These are phyloP conservation scores for Thera obeliscata DNA, from an alignment of 2,888 invertebrate species.

Conservation along the genomic window DNA sequence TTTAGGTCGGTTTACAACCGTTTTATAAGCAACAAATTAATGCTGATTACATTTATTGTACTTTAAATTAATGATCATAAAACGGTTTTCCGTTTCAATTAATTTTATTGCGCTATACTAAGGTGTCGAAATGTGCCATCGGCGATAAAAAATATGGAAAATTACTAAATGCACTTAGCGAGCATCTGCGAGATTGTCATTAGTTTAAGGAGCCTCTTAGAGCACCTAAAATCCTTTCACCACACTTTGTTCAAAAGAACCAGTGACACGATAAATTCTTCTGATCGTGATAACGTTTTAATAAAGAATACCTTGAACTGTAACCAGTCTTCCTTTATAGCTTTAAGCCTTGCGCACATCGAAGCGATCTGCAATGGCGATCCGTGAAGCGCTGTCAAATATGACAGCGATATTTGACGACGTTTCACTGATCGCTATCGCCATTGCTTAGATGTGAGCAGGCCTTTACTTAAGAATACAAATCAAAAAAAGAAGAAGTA, in stretches of 20 bases:
- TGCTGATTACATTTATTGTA: constrained; percentile 61
- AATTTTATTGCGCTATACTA: constrained; percentile 42
- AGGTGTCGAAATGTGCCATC: constrained; percentile 40
- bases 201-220: too few species aligned
- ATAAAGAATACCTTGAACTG: not conserved
- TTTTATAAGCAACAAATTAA: constrained; percentile 55
- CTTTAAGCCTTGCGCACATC: too few species aligned
- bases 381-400: too few species aligned
- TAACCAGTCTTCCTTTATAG: not conserved
- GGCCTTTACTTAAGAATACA: too few species aligned
- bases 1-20: constrained; percentile 62
- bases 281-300: not conserved
- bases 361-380: too few species aligned
- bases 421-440: too few species aligned
- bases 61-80: constrained; percentile 55
- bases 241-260: constrained; percentile 7
- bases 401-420: too few species aligned
- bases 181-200: constrained; percentile 21
- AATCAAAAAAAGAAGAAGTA: too few species aligned
- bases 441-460: too few species aligned
- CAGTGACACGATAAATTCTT: not conserved
- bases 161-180: constrained; percentile 42
- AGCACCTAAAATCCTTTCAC: too few species aligned
- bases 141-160: constrained; percentile 41
- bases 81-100: constrained; percentile 43